phyloP scores from a whole-genome alignment of 2,888 invertebrate genomes.

The Mimachlamys varia region DNA sequence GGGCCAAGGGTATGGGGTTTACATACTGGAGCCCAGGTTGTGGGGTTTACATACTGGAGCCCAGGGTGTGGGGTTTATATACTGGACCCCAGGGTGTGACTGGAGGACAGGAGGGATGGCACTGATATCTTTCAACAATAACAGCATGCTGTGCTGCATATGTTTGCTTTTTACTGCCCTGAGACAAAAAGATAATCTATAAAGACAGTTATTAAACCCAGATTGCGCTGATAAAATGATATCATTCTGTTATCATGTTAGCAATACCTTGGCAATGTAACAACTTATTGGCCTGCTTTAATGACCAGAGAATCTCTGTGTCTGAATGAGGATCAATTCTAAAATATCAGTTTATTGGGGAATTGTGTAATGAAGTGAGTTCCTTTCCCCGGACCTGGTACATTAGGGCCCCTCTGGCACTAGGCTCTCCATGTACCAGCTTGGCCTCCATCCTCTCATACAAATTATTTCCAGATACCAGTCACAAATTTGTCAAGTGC shows the following conservation, averaged over 20 bases:
- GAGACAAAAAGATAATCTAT: background rate
- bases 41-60: background rate
- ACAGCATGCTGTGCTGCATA: no score
- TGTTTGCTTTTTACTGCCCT: no score
- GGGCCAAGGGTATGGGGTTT: no score
- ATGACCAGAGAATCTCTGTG: background rate
- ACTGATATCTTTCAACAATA: no score
- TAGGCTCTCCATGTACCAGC: background rate
- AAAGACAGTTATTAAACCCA: background rate
- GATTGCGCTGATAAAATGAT: background rate
- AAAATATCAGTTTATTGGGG: background rate
- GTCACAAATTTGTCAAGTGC: background rate
- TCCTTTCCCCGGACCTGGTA: background rate
- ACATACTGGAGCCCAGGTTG: background rate
- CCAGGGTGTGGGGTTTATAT: background rate
- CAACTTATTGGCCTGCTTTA: background rate
- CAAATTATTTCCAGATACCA: background rate
- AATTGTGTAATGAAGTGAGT: constrained; percentile 5
- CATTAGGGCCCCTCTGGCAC: background rate
- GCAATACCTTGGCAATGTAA: background rate
- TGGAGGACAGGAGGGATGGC: no score
- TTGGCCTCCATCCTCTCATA: background rate
- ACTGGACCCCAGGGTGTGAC: background rate
- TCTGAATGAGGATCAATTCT: background rate
- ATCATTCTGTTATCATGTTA: background rate